A percentile compares a stretch with the other conserved stretches of the same genome.
Evolutionary conservation across 2,797 vertebrate genomes (phyloP).

Genomic region (Acanthopagrus latus): DNA sequence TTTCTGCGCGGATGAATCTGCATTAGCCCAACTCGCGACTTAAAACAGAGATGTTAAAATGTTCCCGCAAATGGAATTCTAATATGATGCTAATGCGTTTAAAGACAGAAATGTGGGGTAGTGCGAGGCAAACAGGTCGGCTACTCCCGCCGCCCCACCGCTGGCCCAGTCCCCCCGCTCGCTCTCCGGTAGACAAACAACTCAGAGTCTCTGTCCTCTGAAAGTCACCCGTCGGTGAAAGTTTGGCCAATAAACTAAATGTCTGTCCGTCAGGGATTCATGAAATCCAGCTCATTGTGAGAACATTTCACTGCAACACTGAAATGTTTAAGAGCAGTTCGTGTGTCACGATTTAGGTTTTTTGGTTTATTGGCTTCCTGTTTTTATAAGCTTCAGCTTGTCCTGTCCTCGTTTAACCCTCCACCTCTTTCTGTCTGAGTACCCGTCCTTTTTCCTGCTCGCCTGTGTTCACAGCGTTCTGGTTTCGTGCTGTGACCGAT

Average conservation of each 20-base stretch:
- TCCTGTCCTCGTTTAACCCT: too few relatives aligned
- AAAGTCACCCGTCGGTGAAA: constrained; percentile 49
- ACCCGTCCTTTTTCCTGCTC: too few relatives aligned
- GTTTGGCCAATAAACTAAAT: constrained; percentile 39
- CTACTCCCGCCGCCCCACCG: neutral
- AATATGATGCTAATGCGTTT: constrained; percentile 12
- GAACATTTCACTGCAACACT: neutral
- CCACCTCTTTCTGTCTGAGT: too few relatives aligned
- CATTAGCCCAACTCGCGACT: constrained; percentile 12
- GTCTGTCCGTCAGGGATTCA: neutral
- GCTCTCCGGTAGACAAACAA: constrained; percentile 33
- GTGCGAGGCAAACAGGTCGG: constrained; percentile 41
- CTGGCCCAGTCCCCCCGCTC: constrained; percentile 10
- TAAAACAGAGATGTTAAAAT: constrained; percentile 8
- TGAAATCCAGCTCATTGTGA: neutral
- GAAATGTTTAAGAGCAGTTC: neutral
- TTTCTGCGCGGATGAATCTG: constrained; percentile 21
- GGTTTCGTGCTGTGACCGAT: too few relatives aligned
- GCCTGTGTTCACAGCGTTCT: too few relatives aligned
- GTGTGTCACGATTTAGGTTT: too few relatives aligned
- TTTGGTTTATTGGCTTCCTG: too few relatives aligned
- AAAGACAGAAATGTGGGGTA: constrained; percentile 5
- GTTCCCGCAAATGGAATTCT: constrained; percentile 11
- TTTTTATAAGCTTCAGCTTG: too few relatives aligned
- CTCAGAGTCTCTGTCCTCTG: constrained; percentile 46